Evolutionary conservation across 1,140 invertebrate genomes (phyloP).

Genomic region (Chrysopa pallens): DNA sequence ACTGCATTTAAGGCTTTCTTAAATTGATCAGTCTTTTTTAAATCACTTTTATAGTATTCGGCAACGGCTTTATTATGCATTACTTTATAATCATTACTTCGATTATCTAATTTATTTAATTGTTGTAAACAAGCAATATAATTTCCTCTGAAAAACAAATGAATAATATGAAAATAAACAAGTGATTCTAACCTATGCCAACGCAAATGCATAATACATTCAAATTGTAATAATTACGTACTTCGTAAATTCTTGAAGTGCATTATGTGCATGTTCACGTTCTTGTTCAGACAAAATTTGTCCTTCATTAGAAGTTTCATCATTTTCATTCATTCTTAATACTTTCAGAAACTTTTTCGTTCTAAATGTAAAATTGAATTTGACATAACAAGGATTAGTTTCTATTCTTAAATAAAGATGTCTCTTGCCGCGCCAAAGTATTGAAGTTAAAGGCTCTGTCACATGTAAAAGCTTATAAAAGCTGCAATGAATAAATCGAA

Average conservation of each 20-base stretch:
- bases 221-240: slow-evolving; percentile 5
- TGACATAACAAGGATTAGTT: too few species aligned
- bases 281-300: slow-evolving; percentile 13
- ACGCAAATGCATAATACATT: background rate
- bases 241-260: slow-evolving; percentile 19
- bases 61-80: slow-evolving; percentile 52
- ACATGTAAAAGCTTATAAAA: too few species aligned
- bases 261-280: slow-evolving; percentile 14
- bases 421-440: too few species aligned
- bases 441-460: too few species aligned
- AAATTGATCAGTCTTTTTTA: slow-evolving; percentile 52
- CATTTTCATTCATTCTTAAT: background rate
- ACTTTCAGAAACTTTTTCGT: background rate
- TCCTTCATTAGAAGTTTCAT: background rate
- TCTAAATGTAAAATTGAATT: too few species aligned
- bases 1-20: slow-evolving; percentile 44
- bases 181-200: too few species aligned
- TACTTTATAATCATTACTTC: slow-evolving; percentile 46
- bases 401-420: too few species aligned
- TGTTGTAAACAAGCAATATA: slow-evolving; percentile 35
- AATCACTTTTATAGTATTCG: slow-evolving; percentile 49
- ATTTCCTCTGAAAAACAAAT: slow-evolving; percentile 15
- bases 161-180: background rate
- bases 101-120: slow-evolving; percentile 36
- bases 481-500: too few species aligned